phyloP scores from a whole-genome alignment of 2,888 invertebrate genomes.

The Thecocarcelia acutangulata region DNA sequence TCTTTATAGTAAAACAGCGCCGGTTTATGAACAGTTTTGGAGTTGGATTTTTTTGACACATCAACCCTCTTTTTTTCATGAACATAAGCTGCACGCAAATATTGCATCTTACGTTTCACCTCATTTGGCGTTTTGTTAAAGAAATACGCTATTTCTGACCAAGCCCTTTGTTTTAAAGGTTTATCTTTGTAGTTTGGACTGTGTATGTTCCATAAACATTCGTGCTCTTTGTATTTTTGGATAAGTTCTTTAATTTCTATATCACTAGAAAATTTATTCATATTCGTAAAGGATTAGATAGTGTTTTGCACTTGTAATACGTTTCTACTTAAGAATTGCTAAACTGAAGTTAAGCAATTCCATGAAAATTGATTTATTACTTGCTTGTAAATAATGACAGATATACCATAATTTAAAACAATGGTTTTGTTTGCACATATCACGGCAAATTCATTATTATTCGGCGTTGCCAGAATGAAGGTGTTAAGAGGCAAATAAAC shows the following conservation, averaged over 20 bases:
- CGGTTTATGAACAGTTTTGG: constrained; percentile 42
- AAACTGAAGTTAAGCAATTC: too few species aligned
- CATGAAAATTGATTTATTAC: too few species aligned
- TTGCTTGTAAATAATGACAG: too few species aligned
- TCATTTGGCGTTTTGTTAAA: constrained; percentile 44
- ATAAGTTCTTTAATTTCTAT: constrained; percentile 50
- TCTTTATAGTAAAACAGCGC: constrained; percentile 64
- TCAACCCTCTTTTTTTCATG: constrained; percentile 67
- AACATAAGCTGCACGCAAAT: constrained; percentile 66
- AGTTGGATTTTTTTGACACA: constrained; percentile 29
- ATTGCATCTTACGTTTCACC: constrained; percentile 68
- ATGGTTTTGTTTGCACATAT: too few species aligned
- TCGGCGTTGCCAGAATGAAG: too few species aligned
- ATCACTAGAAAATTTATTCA: constrained; percentile 15
- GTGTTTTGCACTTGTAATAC: too few species aligned
- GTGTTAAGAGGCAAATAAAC: too few species aligned
- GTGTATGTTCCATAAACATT: constrained; percentile 68
- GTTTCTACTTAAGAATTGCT: too few species aligned
- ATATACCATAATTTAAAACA: too few species aligned
- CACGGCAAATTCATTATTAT: too few species aligned
- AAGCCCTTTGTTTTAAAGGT: constrained; percentile 56
- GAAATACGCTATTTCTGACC: constrained; percentile 53
- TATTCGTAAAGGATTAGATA: too few species aligned
- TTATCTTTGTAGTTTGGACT: constrained; percentile 56
- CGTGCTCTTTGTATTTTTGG: constrained; percentile 53